Conservation (phyloP, 2,113 vertebrate genomes). For the Pedionomus torquatus region DNA sequence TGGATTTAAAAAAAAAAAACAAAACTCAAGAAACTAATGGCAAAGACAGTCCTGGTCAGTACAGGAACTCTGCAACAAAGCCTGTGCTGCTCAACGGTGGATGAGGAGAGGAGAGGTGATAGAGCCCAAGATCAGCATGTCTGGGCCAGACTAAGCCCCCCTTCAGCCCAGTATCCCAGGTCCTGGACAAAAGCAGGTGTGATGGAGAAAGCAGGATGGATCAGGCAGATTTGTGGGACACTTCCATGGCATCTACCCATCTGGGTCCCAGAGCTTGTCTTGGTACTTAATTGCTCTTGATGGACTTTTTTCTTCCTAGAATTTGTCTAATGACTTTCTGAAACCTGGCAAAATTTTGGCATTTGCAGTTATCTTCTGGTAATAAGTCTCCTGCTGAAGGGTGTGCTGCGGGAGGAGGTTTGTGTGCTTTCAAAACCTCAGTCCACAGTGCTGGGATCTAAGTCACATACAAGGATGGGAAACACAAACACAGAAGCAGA, state of each 20-base stretch:
- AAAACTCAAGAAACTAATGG: not conserved
- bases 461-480: not conserved
- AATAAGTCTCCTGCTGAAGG: not conserved
- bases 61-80: not conserved
- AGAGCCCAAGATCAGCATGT: not conserved
- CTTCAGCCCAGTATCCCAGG: not conserved
- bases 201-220: not conserved
- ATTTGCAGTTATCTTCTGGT: not conserved
- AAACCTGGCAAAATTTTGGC: not conserved
- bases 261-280: not conserved
- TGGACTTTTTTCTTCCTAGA: not conserved
- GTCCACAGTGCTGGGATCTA: not conserved
- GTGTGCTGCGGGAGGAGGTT: accelerated
- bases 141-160: not conserved
- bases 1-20: not conserved
- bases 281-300: not conserved
- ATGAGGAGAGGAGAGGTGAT: not conserved
- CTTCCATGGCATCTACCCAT: not conserved
- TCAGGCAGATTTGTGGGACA: not conserved
- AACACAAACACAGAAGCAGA: not conserved
- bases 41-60: not conserved
- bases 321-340: slow-evolving; percentile 13
- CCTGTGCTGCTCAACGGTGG: not conserved
- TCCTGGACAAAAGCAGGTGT: not conserved
- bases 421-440: not conserved